Conservation (phyloP, 2,888 invertebrate species). For the Lithophane semibrunnea region DNA sequence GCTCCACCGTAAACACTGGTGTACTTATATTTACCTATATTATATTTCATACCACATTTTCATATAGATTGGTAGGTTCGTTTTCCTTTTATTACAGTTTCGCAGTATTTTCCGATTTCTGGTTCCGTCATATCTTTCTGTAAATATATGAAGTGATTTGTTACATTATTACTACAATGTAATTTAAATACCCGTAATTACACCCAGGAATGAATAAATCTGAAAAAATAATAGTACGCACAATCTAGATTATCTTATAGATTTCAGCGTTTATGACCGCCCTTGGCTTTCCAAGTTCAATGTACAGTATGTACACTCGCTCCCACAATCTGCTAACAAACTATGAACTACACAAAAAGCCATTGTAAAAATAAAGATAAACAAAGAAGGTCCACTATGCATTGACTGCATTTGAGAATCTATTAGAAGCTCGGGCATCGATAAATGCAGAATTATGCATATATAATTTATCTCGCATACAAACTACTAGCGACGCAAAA, state of each 20-base stretch:
- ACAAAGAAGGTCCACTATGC: not conserved
- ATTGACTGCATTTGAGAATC: not conserved
- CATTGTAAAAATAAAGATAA: not conserved
- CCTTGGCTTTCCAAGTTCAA: slow-evolving; percentile 52
- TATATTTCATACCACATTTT: too few species aligned
- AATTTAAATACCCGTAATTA: too few species aligned
- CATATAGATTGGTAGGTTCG: too few species aligned
- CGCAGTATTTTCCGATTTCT: too few species aligned
- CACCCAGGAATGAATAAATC: not conserved
- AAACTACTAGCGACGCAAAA: not conserved
- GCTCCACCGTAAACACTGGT: too few species aligned
- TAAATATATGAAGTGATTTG: too few species aligned
- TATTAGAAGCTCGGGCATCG: not conserved
- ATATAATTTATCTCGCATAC: too few species aligned
- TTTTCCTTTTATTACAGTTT: too few species aligned
- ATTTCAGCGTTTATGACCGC: slow-evolving; percentile 32
- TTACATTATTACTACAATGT: too few species aligned
- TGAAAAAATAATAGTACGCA: not conserved
- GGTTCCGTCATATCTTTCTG: too few species aligned
- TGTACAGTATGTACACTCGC: slow-evolving; percentile 21
- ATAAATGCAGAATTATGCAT: not conserved
- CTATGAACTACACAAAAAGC: not conserved
- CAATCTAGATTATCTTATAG: slow-evolving; percentile 21
- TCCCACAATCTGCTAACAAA: slow-evolving; percentile 23
- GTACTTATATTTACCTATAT: too few species aligned